These are phyloP conservation scores for Zaprionus vittiger DNA, from an alignment of 1,140 invertebrate genomes.

Conservation along the genomic window DNA sequence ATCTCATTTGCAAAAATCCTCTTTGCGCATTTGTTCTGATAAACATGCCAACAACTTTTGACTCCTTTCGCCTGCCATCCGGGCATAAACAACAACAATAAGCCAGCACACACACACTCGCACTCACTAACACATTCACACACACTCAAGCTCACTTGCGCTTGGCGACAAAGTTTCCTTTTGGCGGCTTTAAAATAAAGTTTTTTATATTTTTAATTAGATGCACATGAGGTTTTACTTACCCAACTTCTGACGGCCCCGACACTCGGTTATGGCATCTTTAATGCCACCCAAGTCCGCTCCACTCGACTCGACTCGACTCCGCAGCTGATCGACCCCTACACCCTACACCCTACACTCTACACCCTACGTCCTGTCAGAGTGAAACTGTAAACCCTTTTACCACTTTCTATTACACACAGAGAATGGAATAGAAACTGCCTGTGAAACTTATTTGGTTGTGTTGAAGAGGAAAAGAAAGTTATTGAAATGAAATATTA, in stretches of 20 bases:
- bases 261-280: constrained; percentile 71
- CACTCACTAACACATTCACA: constrained; percentile 3
- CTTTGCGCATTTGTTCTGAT: constrained; percentile 63
- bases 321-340: neutral
- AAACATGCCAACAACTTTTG: constrained; percentile 76
- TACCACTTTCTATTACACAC: neutral
- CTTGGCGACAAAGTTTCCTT: constrained; percentile 76
- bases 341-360: neutral
- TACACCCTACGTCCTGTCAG: neutral
- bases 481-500: no score
- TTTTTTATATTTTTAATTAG: constrained; percentile 83
- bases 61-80: constrained; percentile 47
- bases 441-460: no score
- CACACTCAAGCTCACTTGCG: constrained; percentile 51
- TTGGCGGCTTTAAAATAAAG: constrained; percentile 80
- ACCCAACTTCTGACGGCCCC: constrained; percentile 70
- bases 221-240: constrained; percentile 82
- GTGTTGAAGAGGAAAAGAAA: no score
- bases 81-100: constrained; percentile 38
- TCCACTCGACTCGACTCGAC: neutral
- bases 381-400: neutral
- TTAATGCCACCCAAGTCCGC: constrained; percentile 45
- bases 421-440: neutral
- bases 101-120: constrained; percentile 11
- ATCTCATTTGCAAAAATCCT: constrained; percentile 74